phyloP scores from a whole-genome alignment of 2,113 vertebrate species.

The Nematolebias whitei region DNA sequence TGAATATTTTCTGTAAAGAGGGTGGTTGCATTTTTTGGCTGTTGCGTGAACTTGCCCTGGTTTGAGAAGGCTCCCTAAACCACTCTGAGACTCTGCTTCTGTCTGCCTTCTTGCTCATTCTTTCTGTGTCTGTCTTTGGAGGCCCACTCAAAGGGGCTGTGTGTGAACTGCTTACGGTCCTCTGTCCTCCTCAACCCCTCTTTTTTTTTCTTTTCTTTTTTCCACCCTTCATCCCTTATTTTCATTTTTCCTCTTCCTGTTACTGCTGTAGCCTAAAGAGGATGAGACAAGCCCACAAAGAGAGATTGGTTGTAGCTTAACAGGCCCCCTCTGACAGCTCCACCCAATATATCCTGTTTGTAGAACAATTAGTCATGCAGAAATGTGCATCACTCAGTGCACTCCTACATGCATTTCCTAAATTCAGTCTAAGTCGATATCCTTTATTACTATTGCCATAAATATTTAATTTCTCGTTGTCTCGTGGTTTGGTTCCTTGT shows the following conservation, averaged over 20 bases:
- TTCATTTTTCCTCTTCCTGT: conserved; percentile 45
- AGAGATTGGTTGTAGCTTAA: conserved; percentile 65
- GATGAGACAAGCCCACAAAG: conserved; percentile 51
- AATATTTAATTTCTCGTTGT: conserved; percentile 20
- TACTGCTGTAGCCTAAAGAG: conserved; percentile 44
- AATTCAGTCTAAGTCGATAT: conserved; percentile 1
- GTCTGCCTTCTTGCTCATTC: conserved; percentile 43
- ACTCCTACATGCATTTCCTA: conserved; percentile 1
- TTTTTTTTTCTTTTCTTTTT: background rate
- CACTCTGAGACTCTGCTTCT: conserved; percentile 48
- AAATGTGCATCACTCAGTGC: conserved; percentile 15
- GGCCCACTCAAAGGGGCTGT: conserved; percentile 62
- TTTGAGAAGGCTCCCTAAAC: conserved; percentile 36
- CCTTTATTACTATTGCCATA: conserved; percentile 11
- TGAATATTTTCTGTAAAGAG: background rate
- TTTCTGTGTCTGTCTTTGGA: conserved; percentile 56
- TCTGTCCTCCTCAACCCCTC: conserved; percentile 5
- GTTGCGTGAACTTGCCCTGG: conserved; percentile 18
- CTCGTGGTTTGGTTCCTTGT: background rate
- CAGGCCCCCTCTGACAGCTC: conserved; percentile 65
- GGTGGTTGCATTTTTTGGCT: conserved; percentile 10
- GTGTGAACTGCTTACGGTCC: conserved; percentile 34
- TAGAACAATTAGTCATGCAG: conserved; percentile 47
- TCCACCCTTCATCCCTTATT: conserved; percentile 45
- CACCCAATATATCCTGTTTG: conserved; percentile 61